phyloP scores from a whole-genome alignment of 37 sponge, comb jelly and placozoan genomes.

The Hexactinellida sp. region DNA sequence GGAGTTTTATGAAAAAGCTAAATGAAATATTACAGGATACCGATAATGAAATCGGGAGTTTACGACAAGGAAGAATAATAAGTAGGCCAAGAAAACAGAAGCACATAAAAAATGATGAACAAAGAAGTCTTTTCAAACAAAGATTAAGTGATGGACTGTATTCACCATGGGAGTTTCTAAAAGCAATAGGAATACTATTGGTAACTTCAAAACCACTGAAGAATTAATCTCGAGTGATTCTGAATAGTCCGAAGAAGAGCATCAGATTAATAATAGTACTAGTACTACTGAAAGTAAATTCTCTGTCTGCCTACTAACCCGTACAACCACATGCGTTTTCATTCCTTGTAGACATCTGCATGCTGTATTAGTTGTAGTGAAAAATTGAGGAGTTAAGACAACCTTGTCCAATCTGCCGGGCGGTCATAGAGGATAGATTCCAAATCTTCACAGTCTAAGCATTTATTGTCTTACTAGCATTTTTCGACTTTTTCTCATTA shows the following conservation, averaged over 20 bases:
- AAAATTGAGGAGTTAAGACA: constrained; percentile 4
- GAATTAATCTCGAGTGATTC: background rate
- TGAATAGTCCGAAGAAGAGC: background rate
- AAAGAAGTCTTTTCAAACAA: background rate
- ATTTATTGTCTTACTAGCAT: constrained; percentile 14
- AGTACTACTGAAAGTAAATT: background rate
- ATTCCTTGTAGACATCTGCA: constrained; percentile 17
- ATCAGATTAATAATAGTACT: too few species aligned
- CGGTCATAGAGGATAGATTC: constrained; percentile 12
- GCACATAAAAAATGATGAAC: background rate
- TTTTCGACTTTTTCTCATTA: background rate
- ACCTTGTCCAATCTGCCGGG: background rate
- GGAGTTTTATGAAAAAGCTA: background rate
- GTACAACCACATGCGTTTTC: constrained; percentile 17
- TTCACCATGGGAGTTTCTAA: too few species aligned
- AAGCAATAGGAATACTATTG: background rate
- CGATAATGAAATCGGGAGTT: background rate
- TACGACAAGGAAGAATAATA: background rate
- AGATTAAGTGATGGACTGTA: too few species aligned
- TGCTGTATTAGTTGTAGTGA: constrained; percentile 9
- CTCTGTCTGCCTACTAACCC: background rate
- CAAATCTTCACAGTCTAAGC: constrained; percentile 8
- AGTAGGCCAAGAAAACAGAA: background rate
- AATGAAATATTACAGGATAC: background rate
- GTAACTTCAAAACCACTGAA: background rate